phyloP scores from a whole-genome alignment of 2,797 vertebrate species.

The Thaleichthys pacificus region DNA sequence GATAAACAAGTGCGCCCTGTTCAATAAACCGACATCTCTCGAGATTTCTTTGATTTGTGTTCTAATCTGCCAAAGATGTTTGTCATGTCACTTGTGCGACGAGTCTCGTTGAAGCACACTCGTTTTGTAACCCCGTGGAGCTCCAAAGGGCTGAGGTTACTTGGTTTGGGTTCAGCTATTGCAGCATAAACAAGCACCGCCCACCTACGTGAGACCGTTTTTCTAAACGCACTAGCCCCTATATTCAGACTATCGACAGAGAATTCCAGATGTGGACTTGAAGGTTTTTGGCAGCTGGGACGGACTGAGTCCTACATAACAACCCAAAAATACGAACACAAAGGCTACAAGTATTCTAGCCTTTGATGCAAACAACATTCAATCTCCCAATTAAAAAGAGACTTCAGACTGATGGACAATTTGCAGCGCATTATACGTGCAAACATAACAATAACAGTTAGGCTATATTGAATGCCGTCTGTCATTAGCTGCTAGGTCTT shows the following conservation, averaged over 20 bases:
- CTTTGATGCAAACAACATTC: neutral
- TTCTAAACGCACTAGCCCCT: neutral
- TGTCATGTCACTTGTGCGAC: neutral
- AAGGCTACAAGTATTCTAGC: neutral
- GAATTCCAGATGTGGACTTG: neutral
- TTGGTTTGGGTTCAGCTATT: neutral
- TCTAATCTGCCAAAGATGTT: neutral
- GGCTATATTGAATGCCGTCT: neutral
- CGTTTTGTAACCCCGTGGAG: neutral
- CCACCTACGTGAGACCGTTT: neutral
- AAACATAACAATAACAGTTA: neutral
- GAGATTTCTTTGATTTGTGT: neutral
- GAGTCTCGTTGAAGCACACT: neutral
- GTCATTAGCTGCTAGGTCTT: constrained; percentile 44
- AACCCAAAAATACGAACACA: neutral
- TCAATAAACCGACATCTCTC: neutral
- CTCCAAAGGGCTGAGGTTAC: neutral
- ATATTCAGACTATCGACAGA: neutral
- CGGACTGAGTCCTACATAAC: neutral
- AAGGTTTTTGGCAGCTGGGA: neutral
- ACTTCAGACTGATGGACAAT: neutral
- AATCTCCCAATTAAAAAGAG: neutral
- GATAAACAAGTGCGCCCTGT: neutral
- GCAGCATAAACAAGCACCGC: neutral
- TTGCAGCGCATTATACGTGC: neutral